These are phyloP conservation scores for Phrixothrix hirtus DNA, from an alignment of 2,888 invertebrate genomes.

Conservation along the genomic window DNA sequence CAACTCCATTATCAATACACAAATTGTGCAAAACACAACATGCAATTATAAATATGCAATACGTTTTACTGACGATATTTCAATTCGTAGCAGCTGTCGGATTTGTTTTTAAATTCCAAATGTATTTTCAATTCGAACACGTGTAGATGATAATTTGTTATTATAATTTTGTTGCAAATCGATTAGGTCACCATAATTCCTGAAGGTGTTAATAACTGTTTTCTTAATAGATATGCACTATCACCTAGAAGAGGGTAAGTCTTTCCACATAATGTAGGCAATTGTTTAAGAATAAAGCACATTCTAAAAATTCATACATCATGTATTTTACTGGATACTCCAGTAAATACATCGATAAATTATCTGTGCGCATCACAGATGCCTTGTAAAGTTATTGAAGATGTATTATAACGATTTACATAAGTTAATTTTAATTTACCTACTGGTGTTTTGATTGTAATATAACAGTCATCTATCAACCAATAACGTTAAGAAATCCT, in stretches of 20 bases:
- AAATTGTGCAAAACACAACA: too few relatives aligned
- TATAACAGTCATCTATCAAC: constrained; percentile 37
- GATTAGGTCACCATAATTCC: constrained; percentile 1
- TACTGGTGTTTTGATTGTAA: constrained; percentile 39
- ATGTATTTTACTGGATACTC: constrained; percentile 43
- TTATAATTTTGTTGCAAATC: not conserved
- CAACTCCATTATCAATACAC: too few relatives aligned
- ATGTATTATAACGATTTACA: constrained; percentile 41
- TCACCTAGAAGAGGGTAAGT: not conserved
- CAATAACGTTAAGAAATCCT: constrained; percentile 32
- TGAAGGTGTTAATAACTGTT: constrained; percentile 1
- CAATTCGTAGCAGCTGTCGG: not conserved
- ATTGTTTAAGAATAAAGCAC: constrained; percentile 30
- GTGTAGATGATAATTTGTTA: not conserved
- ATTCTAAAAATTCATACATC: constrained; percentile 39
- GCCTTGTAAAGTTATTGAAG: constrained; percentile 41
- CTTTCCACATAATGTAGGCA: constrained; percentile 25
- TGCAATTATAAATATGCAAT: too few relatives aligned
- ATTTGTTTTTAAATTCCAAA: constrained; percentile 5
- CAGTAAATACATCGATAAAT: constrained; percentile 43
- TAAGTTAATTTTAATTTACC: constrained; percentile 45
- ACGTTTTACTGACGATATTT: too few relatives aligned
- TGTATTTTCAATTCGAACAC: not conserved
- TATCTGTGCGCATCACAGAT: constrained; percentile 40
- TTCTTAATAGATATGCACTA: not conserved